Base-by-base conservation (phyloP, 2,113 vertebrate species). In the Tursiops truncatus region DNA sequence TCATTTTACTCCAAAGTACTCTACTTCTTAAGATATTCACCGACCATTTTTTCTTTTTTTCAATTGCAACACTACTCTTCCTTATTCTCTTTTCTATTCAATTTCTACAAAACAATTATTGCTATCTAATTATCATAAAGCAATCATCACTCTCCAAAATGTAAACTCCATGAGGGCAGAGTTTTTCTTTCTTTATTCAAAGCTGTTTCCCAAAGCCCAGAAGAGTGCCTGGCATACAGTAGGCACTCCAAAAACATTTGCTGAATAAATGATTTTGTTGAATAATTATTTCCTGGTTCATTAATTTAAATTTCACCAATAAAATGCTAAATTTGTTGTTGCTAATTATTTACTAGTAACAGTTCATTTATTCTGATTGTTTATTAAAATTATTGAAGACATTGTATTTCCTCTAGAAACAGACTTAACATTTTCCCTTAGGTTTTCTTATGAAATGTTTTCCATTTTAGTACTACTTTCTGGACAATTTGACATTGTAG, bases 401-500 rank as follows among this genome's bases (percentile, higher is more conserved):
- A 41, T 71, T 44, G 7, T 12, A 86, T 68, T 95, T 88, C 20
- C 8, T 65, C 21, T 33, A 82, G 62, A 50, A 93, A 60, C 7
- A 96, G 36, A 76, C 6, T 44, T 65, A 73, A 5, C 15, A 47
- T 4, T 23, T 47, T 76, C 33, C 11, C 8, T 87, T n/a, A 23
- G 8, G 28, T 62, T 91, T 68, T 62, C 41, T 8, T 62, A 10
- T 44, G 53, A 89, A 38, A 58, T 68, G 1, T 18, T 65, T 73
- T 90, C 13, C 63, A 36, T 62, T 85, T 60, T 6, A 60, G 41
- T 89, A 60, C 5, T 80, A 50, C 50, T 50, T 53, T 44, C 5
- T 76, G 53, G 21, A 23, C 74, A 81, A 76, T 95, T 86, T 67
- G 4, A 50, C 21, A 82, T 91, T 81, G 70, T 62, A 21, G 26